Conservation (phyloP, 2,888 invertebrate genomes). For the Caenorhabditis angaria region DNA sequence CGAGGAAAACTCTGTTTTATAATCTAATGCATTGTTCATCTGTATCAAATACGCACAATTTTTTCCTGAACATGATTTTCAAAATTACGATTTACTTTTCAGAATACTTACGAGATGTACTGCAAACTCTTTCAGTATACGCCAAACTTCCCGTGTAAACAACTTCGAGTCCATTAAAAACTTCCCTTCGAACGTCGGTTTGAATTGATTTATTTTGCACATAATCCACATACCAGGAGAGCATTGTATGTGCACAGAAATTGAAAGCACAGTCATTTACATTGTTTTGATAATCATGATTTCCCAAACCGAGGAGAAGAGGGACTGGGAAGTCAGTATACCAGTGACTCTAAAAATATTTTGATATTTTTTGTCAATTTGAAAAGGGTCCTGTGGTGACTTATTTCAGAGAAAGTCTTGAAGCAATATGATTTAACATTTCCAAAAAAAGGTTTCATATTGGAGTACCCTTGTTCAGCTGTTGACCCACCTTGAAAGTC, state of each 20-base stretch:
- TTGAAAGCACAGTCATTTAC: constrained; percentile 62
- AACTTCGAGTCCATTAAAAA: constrained; percentile 48
- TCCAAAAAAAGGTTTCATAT: too few relatives aligned
- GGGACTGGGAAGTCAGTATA: constrained; percentile 60
- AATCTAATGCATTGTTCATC: constrained; percentile 70
- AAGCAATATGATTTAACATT: too few relatives aligned
- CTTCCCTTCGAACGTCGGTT: constrained; percentile 48
- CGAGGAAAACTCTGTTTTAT: constrained; percentile 43
- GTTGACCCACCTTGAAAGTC: constrained; percentile 58
- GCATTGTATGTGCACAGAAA: constrained; percentile 60
- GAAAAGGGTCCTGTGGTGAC: background rate
- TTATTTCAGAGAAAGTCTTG: background rate
- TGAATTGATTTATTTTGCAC: constrained; percentile 50
- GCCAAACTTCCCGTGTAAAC: constrained; percentile 63
- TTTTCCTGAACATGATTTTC: constrained; percentile 34
- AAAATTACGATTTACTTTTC: background rate
- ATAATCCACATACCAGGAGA: constrained; percentile 56
- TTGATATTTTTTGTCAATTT: background rate
- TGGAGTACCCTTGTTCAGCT: too few relatives aligned
- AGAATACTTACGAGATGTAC: constrained; percentile 39
- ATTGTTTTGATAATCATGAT: constrained; percentile 72
- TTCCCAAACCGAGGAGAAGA: constrained; percentile 67
- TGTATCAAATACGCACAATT: constrained; percentile 67
- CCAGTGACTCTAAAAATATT: constrained; percentile 58
- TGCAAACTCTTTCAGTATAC: constrained; percentile 63